These are phyloP conservation scores for Chromis chromis DNA, from an alignment of 2,797 vertebrate species.

Conservation along the genomic window DNA sequence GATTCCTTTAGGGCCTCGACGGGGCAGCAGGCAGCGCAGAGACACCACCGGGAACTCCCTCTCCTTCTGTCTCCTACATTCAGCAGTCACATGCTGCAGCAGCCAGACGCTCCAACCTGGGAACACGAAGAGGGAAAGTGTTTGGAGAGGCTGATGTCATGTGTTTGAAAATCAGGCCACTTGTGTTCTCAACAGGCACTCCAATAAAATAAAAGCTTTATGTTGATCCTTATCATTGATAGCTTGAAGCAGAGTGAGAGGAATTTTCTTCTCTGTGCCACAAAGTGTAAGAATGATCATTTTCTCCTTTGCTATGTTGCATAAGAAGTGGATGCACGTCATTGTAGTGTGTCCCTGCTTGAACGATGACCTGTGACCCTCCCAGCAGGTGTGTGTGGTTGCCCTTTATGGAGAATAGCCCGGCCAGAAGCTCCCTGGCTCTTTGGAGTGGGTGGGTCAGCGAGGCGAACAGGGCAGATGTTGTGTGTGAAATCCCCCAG, in stretches of 20 bases:
- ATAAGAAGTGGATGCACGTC: conserved; percentile 45
- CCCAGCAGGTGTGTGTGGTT: conserved; percentile 81
- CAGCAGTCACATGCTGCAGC: conserved; percentile 38
- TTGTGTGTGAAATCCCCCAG: conserved; percentile 76
- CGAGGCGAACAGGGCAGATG: conserved; percentile 77
- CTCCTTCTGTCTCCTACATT: conserved; percentile 53
- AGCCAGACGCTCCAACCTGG: conserved; percentile 31
- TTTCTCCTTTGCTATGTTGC: conserved; percentile 17
- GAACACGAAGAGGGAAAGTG: conserved; percentile 32
- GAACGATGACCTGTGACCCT: conserved; percentile 75
- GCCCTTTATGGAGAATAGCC: conserved; percentile 69
- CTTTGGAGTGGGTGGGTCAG: conserved; percentile 53
- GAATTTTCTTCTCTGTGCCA: not conserved
- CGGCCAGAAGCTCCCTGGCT: conserved; percentile 57
- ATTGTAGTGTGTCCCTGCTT: conserved; percentile 46
- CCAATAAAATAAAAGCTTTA: conserved; percentile 4
- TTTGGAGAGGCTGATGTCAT: conserved; percentile 30
- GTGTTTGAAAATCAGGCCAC: not conserved
- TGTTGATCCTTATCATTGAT: not conserved
- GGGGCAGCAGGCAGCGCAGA: conserved; percentile 69
- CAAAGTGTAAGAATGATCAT: conserved; percentile 3
- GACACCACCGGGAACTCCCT: conserved; percentile 59
- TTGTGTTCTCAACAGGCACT: not conserved
- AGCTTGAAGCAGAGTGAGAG: not conserved
- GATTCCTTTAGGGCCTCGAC: conserved; percentile 81